Conservation (phyloP, 1,140 invertebrate species). For the Drosophila orosa region DNA sequence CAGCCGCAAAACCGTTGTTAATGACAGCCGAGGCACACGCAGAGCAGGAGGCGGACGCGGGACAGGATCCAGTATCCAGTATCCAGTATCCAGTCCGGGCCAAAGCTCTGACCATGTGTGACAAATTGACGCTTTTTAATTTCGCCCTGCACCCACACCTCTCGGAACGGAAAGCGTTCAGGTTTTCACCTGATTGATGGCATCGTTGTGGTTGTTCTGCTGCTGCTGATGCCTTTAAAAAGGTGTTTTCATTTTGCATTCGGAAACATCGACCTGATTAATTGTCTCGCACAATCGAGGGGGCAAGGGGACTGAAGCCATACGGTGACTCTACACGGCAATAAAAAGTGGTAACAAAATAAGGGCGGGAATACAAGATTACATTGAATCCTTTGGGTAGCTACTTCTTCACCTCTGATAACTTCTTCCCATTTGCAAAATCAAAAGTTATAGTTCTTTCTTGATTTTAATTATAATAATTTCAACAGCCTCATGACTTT, state of each 20-base stretch:
- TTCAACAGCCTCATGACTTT: not conserved
- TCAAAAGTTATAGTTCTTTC: not conserved
- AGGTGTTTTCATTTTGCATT: constrained; percentile 79
- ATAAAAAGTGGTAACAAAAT: not conserved
- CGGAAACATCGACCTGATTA: constrained; percentile 73
- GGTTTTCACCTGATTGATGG: constrained; percentile 71
- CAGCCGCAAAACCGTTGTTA: constrained; percentile 64
- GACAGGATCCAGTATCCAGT: constrained; percentile 9
- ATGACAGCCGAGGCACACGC: constrained; percentile 33
- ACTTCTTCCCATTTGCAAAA: not conserved
- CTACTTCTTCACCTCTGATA: not conserved
- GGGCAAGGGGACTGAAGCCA: constrained; percentile 10
- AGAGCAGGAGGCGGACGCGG: not conserved
- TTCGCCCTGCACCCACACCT: constrained; percentile 65
- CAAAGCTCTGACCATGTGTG: constrained; percentile 62
- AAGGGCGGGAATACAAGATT: not conserved
- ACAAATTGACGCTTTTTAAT: constrained; percentile 83
- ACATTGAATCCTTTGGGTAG: not conserved
- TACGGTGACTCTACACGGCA: constrained; percentile 8
- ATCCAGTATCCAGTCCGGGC: constrained; percentile 11
- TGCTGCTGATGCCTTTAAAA: constrained; percentile 53
- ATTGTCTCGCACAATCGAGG: constrained; percentile 64
- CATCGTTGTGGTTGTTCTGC: constrained; percentile 52
- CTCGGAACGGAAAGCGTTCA: constrained; percentile 55
- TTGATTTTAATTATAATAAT: no score